Conservation (phyloP, 2,113 vertebrate species). For the Notiomystis cincta region DNA sequence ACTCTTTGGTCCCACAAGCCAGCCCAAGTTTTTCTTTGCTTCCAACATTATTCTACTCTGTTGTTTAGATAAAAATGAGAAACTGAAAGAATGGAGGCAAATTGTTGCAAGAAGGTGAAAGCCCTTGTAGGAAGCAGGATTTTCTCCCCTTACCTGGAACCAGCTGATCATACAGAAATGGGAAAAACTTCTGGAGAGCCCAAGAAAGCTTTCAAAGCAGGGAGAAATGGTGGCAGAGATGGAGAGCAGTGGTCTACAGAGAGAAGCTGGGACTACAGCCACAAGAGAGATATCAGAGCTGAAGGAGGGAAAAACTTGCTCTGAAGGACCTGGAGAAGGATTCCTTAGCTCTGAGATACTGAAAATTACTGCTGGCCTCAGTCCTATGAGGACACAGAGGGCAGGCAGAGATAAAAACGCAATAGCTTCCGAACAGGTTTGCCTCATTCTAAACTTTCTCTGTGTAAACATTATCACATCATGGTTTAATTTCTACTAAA, state of each 20-base stretch:
- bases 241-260: background rate
- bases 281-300: background rate
- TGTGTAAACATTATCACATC: rapidly evolving
- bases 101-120: background rate
- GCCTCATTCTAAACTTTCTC: background rate
- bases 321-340: background rate
- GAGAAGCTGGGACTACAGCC: background rate
- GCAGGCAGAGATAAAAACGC: background rate
- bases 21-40: background rate
- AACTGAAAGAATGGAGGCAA: background rate
- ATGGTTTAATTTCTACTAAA: background rate
- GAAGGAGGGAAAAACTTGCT: background rate
- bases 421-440: background rate
- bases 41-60: background rate
- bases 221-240: background rate
- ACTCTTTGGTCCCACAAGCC: rapidly evolving
- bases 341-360: background rate
- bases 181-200: background rate
- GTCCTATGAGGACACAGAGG: background rate
- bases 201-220: background rate
- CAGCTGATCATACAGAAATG: background rate
- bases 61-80: background rate
- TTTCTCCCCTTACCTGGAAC: background rate
- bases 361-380: background rate
- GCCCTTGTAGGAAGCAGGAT: background rate